Conservation (phyloP, 2,797 vertebrate genomes). For the Peromyscus eremicus region DNA sequence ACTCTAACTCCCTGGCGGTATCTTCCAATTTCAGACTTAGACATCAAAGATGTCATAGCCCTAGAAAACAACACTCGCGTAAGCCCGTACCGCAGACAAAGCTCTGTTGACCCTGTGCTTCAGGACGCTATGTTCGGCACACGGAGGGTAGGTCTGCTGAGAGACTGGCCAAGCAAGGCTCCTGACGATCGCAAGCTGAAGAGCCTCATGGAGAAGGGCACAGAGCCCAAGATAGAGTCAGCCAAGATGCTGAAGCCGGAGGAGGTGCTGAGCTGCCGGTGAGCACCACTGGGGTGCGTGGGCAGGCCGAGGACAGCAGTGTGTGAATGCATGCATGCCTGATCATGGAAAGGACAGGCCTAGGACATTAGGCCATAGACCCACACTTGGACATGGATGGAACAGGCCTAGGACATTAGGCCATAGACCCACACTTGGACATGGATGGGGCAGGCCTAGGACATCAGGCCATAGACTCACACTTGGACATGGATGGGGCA, state of each 20-base stretch:
- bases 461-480: too few relatives aligned
- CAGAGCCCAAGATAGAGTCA: not conserved
- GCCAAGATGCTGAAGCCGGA: conserved; percentile 75
- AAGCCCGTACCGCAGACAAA: not conserved
- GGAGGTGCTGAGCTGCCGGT: conserved; percentile 86
- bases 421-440: too few relatives aligned
- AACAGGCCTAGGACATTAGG: too few relatives aligned
- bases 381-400: too few relatives aligned
- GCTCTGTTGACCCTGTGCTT: not conserved
- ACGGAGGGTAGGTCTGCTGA: not conserved
- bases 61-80: not conserved
- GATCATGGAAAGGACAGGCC: too few relatives aligned
- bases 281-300: not conserved
- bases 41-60: conserved; percentile 49
- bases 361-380: too few relatives aligned
- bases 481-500: not conserved
- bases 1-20: not conserved
- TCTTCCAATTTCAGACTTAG: conserved; percentile 67
- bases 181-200: conserved; percentile 76
- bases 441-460: not conserved
- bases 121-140: not conserved
- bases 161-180: conserved; percentile 25
- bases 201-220: conserved; percentile 75
- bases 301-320: rapidly evolving
- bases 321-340: not conserved